Base-by-base conservation (phyloP, 2,888 invertebrate genomes). In the Adelphocoris suturalis region DNA sequence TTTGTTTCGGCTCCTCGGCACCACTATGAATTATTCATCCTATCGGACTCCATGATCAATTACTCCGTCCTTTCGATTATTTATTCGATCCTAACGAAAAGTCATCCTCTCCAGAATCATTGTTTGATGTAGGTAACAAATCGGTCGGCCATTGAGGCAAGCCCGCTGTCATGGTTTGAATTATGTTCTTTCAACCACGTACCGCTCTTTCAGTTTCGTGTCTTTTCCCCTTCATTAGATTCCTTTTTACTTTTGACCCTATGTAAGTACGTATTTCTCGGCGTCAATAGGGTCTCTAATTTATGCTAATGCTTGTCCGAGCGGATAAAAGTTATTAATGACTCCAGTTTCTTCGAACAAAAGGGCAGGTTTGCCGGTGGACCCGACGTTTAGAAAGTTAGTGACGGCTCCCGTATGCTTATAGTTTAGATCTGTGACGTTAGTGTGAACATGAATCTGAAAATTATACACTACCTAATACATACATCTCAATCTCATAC, bases 1-100 rank as follows among this genome's bases (percentile, higher is more conserved):
- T 57, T 57, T n/a, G 57, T 16, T 7, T n/a, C 57, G 57, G 19
- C 57, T 57, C 57, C 16, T 2, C 52, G 1, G 52, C 52, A 37
- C 11, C 16, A 16, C 16, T 11, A 57, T 57, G 57, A 57, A 16
- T 57, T 57, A 57, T 57, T 57, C 57, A 57, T 57, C n/a, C 0
- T n/a, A 57, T 57, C 57, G n/a, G 57, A 57, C n/a, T 16, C n/a
- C 57, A 57, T 57, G 57, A 57, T 57, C 57, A 57, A 57, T 57
- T 0, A n/a, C 57, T n/a, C 57, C 16, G 19, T 57, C 57, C 57
- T n/a, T 57, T 57, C 57, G n/a, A 57, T 57, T 57, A 57, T 57
- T 57, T 57, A 57, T 57, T 57, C n/a, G 57, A n/a, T n/a, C 57
- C n/a, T 57, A 57, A 57, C 57, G 16, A 57, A 57, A n/a, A 57